Conservation (phyloP, 2,797 vertebrate genomes). For the Lateolabrax maculatus region DNA sequence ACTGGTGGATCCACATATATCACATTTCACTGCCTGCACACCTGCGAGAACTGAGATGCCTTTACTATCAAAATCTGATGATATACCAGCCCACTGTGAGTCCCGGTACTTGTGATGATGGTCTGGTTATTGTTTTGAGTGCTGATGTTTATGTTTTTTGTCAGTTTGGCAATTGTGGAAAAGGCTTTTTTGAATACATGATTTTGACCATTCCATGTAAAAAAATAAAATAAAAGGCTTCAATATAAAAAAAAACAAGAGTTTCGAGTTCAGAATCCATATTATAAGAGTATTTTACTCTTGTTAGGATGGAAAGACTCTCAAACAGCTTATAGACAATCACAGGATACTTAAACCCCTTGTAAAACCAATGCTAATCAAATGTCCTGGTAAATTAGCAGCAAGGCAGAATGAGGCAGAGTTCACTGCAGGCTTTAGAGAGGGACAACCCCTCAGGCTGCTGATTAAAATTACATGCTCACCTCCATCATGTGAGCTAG, state of each 20-base stretch:
- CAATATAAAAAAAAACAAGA: not conserved
- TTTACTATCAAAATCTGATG: not conserved
- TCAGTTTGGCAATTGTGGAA: not conserved
- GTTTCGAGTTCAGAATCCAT: not conserved
- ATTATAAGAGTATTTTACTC: not conserved
- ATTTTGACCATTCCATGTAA: not conserved
- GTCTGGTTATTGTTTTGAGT: not conserved
- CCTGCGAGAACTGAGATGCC: slow-evolving; percentile 8
- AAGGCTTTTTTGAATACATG: not conserved
- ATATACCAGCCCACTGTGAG: not conserved
- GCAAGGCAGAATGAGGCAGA: not conserved
- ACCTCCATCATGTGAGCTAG: slow-evolving; percentile 21
- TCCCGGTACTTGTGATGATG: not conserved
- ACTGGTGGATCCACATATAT: slow-evolving; percentile 26
- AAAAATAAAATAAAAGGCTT: not conserved
- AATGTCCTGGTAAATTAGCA: not conserved
- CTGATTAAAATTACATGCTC: not conserved
- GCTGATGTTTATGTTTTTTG: not conserved
- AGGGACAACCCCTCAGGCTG: slow-evolving; percentile 3
- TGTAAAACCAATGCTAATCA: not conserved
- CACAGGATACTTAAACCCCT: not conserved
- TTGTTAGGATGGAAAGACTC: no score
- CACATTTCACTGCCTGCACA: slow-evolving; percentile 22
- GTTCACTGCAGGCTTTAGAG: slow-evolving; percentile 16
- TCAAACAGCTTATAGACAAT: not conserved